Conservation (phyloP, 2,888 invertebrate genomes). For the Acleris holmiana region DNA sequence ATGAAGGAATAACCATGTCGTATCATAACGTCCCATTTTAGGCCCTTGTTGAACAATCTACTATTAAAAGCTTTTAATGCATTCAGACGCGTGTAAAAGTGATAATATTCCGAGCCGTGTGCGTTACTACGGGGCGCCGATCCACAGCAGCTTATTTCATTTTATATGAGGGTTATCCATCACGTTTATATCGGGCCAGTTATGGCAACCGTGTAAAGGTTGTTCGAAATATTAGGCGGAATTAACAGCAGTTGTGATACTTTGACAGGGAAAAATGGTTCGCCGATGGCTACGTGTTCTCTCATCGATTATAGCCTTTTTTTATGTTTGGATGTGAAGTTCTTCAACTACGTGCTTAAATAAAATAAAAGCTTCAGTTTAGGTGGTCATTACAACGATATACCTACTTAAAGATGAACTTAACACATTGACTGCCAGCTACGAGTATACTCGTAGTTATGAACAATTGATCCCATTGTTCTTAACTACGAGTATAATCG, state of each 20-base stretch:
- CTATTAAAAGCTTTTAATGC: background rate
- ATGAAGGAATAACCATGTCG: no score
- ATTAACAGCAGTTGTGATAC: conserved; percentile 79
- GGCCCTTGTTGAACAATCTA: no score
- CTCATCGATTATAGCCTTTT: conserved; percentile 2
- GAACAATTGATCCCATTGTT: no score
- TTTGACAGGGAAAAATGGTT: conserved; percentile 73
- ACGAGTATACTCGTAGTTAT: no score
- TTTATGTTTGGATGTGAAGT: background rate
- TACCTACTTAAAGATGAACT: no score
- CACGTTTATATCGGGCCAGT: conserved; percentile 75
- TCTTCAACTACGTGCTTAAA: background rate
- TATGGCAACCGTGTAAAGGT: conserved; percentile 75
- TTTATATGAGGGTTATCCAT: conserved; percentile 75
- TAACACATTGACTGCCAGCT: no score
- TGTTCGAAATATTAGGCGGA: conserved; percentile 76
- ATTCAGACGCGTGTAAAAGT: conserved; percentile 7
- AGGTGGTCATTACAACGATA: no score
- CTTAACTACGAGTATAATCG: no score
- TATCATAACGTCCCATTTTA: no score
- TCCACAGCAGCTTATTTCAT: conserved; percentile 56
- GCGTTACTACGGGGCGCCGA: conserved; percentile 8
- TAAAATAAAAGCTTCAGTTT: background rate
- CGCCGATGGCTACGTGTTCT: conserved; percentile 58
- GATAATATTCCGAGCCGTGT: conserved; percentile 7